Percentiles rank a stretch among this genome's conserved stretches.
Conservation (phyloP, 1,140 invertebrate species). For the Heliconius congener region DNA sequence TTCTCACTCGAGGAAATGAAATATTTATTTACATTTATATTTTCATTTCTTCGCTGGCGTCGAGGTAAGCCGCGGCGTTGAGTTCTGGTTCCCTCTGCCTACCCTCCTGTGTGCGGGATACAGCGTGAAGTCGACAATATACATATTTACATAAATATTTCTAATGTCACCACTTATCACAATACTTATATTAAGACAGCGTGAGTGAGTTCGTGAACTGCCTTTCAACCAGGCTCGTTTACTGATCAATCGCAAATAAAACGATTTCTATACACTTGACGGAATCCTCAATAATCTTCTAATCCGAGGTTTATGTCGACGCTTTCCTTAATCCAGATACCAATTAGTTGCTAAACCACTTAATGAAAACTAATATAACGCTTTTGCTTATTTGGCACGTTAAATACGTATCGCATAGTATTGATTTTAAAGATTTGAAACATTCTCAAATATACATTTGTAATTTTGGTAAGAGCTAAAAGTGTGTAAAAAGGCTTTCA, state of each 20-base stretch:
- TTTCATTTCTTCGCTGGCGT: no score
- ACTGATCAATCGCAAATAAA: constrained; percentile 41
- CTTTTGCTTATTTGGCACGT: constrained; percentile 41
- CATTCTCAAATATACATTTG: background rate
- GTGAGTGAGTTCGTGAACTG: constrained; percentile 15
- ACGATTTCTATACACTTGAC: constrained; percentile 42
- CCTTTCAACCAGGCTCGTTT: constrained; percentile 24
- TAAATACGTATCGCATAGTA: constrained; percentile 21
- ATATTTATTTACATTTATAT: no score
- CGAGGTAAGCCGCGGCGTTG: no score
- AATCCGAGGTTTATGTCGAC: constrained; percentile 54
- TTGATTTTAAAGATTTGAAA: background rate
- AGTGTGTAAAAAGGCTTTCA: background rate
- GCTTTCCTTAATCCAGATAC: constrained; percentile 60
- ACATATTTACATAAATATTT: background rate
- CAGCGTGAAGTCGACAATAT: no score
- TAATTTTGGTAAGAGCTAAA: background rate
- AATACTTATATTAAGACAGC: constrained; percentile 17
- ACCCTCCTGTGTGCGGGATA: no score
- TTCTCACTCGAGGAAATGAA: no score
- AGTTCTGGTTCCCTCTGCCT: no score
- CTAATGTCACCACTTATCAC: constrained; percentile 7
- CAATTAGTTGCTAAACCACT: constrained; percentile 70
- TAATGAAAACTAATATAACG: constrained; percentile 58
- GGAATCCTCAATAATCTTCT: constrained; percentile 41